A percentile compares a stretch with the other conserved stretches of the same genome.
These are phyloP conservation scores for Diorhabda carinulata DNA, from an alignment of 1,140 invertebrate species.

Conservation along the genomic window DNA sequence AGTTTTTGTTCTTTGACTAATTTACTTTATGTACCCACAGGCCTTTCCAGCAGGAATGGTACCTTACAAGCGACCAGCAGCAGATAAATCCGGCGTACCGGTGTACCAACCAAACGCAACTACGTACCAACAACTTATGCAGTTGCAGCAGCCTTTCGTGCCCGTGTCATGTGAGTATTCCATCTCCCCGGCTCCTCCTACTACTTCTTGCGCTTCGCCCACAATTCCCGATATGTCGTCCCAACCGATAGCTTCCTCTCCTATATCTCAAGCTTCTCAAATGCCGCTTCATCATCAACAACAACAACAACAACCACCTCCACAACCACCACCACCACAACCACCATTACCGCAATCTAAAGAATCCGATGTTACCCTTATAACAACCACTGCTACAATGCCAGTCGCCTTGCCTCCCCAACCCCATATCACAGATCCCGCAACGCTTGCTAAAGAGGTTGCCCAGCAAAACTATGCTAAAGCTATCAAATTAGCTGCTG, in stretches of 20 bases:
- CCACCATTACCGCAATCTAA: constrained; percentile 20
- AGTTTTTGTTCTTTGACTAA: background rate
- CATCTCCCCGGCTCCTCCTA: constrained; percentile 56
- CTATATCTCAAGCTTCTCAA: constrained; percentile 11
- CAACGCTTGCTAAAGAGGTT: constrained; percentile 67
- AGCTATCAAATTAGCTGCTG: constrained; percentile 59
- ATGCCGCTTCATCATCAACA: constrained; percentile 16
- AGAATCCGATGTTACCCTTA: constrained; percentile 27
- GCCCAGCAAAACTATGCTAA: constrained; percentile 74
- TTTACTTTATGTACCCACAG: constrained; percentile 50
- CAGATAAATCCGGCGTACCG: constrained; percentile 91
- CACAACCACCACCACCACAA: constrained; percentile 34
- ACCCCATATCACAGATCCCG: constrained; percentile 51
- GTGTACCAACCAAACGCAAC: constrained; percentile 89
- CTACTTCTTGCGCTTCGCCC: constrained; percentile 40
- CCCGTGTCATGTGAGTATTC: constrained; percentile 90
- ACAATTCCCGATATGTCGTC: constrained; percentile 26
- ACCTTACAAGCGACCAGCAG: constrained; percentile 89
- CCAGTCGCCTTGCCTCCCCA: constrained; percentile 21
- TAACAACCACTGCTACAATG: constrained; percentile 20
- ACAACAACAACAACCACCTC: constrained; percentile 28
- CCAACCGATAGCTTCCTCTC: constrained; percentile 19
- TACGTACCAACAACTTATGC: constrained; percentile 93
- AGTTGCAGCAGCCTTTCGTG: constrained; percentile 88
- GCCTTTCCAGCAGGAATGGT: constrained; percentile 91